These are phyloP conservation scores for Rhinichthys osculus DNA, from an alignment of 2,797 vertebrate genomes.

Conservation along the genomic window DNA sequence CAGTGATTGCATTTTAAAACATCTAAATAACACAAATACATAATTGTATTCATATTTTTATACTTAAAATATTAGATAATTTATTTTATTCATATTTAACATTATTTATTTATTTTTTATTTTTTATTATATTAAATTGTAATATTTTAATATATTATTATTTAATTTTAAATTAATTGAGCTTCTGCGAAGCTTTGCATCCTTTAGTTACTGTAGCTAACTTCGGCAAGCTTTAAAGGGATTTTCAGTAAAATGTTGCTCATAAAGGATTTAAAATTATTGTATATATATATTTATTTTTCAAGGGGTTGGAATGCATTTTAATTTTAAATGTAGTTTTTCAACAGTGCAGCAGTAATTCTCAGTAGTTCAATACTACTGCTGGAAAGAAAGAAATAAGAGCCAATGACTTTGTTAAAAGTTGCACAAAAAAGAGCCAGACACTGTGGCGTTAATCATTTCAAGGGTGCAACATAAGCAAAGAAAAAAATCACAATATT, in stretches of 20 bases:
- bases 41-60: not conserved
- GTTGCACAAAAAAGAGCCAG: not conserved
- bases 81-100: not conserved
- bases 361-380: not conserved
- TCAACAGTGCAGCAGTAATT: not conserved
- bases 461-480: slow-evolving; percentile 8
- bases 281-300: not conserved
- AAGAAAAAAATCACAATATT: slow-evolving; percentile 8
- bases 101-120: not conserved
- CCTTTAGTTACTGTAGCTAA: not conserved
- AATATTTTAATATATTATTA: not conserved
- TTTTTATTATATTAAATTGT: no score
- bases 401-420: not conserved
- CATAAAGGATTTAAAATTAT: not conserved
- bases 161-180: not conserved
- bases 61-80: not conserved
- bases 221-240: no score
- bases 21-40: not conserved
- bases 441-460: not conserved
- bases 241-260: not conserved
- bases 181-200: not conserved
- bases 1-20: not conserved
- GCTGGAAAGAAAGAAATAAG: not conserved
- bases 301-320: not conserved
- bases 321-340: not conserved